Percentiles rank a stretch among this genome's conserved stretches.
phyloP scores from a whole-genome alignment of 23 tunicate genomes.

The Botrylloides violaceus region DNA sequence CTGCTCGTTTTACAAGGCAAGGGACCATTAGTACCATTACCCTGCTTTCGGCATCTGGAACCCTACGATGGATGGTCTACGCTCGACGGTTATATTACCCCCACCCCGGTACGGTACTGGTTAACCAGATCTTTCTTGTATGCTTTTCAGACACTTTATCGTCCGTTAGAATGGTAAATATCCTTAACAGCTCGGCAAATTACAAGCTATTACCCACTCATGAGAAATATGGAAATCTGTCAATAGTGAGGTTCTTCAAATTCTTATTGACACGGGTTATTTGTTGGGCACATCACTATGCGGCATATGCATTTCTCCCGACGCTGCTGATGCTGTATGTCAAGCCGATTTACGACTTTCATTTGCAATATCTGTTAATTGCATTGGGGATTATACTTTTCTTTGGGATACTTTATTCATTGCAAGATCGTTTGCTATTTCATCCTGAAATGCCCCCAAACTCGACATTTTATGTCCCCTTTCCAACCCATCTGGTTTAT shows the following conservation, averaged over 20 bases:
- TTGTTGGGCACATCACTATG: background rate
- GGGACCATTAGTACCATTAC: too few species aligned
- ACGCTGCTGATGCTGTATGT: background rate
- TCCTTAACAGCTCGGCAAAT: too few species aligned
- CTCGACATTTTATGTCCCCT: constrained; percentile 40
- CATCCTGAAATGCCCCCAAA: constrained; percentile 65
- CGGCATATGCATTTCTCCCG: background rate
- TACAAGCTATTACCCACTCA: background rate
- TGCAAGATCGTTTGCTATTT: constrained; percentile 63
- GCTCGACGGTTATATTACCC: too few species aligned
- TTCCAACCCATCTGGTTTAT: constrained; percentile 26
- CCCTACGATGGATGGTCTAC: too few species aligned
- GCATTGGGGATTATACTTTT: constrained; percentile 27
- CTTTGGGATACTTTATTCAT: constrained; percentile 46
- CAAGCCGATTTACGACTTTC: background rate
- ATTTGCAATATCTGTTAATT: constrained; percentile 18
- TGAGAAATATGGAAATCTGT: background rate
- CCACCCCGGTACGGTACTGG: too few species aligned
- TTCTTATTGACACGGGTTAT: background rate
- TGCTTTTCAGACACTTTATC: too few species aligned
- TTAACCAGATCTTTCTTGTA: too few species aligned
- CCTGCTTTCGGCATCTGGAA: too few species aligned
- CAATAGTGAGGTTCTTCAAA: background rate
- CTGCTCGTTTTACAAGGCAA: too few species aligned
- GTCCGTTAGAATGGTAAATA: too few species aligned